phyloP scores from a whole-genome alignment of 2,113 vertebrate genomes.

The Sphaerodactylus townsendi region DNA sequence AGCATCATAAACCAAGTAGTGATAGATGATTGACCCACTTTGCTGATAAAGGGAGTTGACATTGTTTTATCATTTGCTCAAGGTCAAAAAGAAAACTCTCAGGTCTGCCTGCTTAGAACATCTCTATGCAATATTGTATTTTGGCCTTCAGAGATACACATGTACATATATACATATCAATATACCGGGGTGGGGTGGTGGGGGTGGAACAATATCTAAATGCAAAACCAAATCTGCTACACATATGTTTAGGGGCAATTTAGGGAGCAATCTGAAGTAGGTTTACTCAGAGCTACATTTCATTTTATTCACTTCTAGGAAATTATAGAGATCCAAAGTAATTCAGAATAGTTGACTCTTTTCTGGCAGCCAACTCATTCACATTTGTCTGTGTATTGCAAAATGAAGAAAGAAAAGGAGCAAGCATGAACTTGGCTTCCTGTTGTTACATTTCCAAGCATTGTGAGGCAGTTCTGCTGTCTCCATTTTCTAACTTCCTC shows the following conservation, averaged over 20 bases:
- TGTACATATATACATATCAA: slow-evolving; percentile 37
- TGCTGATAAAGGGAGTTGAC: slow-evolving; percentile 58
- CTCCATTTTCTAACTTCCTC: background rate
- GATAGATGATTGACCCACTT: slow-evolving; percentile 51
- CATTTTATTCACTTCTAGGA: no score
- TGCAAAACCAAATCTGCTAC: background rate
- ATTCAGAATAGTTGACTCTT: background rate
- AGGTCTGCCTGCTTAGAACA: slow-evolving; percentile 57
- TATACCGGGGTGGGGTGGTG: no score
- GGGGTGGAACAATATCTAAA: background rate
- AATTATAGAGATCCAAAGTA: background rate
- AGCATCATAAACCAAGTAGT: slow-evolving; percentile 49
- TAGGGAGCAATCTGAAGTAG: background rate
- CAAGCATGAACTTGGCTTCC: background rate
- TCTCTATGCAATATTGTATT: slow-evolving; percentile 42
- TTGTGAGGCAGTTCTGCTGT: background rate
- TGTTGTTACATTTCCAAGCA: background rate
- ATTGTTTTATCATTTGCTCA: slow-evolving; percentile 51
- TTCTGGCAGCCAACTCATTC: background rate
- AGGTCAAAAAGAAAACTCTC: slow-evolving; percentile 59
- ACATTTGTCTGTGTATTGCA: background rate
- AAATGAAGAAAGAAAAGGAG: background rate
- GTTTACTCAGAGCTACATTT: no score
- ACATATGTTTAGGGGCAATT: background rate
- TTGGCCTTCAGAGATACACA: slow-evolving; percentile 30